phyloP scores from a whole-genome alignment of 2,797 vertebrate species.

The Simalia tracyae region DNA sequence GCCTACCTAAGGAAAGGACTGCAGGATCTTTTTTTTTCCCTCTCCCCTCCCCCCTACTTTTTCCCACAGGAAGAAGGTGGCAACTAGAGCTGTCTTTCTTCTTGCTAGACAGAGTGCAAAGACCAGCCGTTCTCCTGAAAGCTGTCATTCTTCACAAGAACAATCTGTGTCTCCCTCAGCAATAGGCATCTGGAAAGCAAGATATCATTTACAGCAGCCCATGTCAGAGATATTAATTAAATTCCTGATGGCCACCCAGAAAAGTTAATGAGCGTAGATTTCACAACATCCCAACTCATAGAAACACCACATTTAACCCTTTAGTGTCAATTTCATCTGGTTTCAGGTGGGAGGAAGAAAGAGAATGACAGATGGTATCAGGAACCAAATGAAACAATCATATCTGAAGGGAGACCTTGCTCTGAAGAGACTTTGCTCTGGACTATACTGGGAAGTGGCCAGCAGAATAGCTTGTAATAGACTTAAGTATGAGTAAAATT shows the following conservation, averaged over 20 bases:
- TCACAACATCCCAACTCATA: conserved; percentile 57
- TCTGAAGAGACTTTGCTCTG: neutral
- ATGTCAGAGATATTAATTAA: conserved; percentile 60
- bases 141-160: conserved; percentile 61
- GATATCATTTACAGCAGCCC: conserved; percentile 41
- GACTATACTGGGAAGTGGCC: neutral
- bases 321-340: conserved; percentile 35
- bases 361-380: neutral
- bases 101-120: conserved; percentile 64
- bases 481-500: neutral
- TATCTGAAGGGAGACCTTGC: neutral
- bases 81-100: conserved; percentile 67
- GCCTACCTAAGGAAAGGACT: conserved; percentile 70
- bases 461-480: neutral
- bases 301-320: conserved; percentile 43
- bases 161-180: conserved; percentile 61
- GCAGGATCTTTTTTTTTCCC: conserved; percentile 7
- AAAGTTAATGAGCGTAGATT: conserved; percentile 60
- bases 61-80: conserved; percentile 59
- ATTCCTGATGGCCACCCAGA: conserved; percentile 58
- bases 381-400: neutral
- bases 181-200: conserved; percentile 62
- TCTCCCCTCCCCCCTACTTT: conserved; percentile 48
- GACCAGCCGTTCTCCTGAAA: conserved; percentile 48
- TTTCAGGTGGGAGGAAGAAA: conserved; percentile 39